These are phyloP conservation scores for Elachura formosa DNA, from an alignment of 2,113 vertebrate species.

Conservation along the genomic window DNA sequence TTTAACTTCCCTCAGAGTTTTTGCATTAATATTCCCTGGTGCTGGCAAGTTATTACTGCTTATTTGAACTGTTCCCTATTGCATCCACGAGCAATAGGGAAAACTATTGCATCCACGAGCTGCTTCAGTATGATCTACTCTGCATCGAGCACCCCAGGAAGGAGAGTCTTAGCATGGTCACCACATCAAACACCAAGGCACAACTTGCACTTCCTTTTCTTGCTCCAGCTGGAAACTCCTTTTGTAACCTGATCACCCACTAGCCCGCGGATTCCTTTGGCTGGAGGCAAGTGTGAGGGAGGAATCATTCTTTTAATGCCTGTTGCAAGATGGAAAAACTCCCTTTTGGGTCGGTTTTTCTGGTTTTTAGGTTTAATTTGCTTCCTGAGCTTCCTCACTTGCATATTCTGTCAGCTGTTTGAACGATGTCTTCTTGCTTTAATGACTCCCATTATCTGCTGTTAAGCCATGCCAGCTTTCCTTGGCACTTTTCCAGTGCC, in stretches of 20 bases:
- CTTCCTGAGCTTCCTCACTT: background rate
- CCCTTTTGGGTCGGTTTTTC: background rate
- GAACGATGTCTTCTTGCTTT: background rate
- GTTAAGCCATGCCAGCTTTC: background rate
- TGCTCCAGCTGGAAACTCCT: background rate
- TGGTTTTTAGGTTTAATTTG: background rate
- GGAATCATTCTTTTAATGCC: background rate
- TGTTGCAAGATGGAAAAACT: background rate
- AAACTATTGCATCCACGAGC: background rate
- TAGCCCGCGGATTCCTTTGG: background rate
- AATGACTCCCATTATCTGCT: background rate
- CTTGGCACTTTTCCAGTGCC: background rate
- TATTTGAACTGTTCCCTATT: background rate
- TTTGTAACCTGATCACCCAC: background rate
- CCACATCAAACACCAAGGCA: background rate
- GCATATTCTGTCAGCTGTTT: background rate
- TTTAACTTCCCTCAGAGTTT: background rate
- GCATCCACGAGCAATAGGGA: background rate
- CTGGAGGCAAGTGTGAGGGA: background rate
- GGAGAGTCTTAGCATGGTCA: background rate
- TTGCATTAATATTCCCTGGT: background rate
- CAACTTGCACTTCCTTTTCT: background rate
- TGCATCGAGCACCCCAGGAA: fast-evolving
- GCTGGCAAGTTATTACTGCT: background rate
- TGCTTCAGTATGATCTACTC: background rate